These are phyloP conservation scores for Chrysoperla carnea DNA, from an alignment of 1,140 invertebrate genomes.

Conservation along the genomic window DNA sequence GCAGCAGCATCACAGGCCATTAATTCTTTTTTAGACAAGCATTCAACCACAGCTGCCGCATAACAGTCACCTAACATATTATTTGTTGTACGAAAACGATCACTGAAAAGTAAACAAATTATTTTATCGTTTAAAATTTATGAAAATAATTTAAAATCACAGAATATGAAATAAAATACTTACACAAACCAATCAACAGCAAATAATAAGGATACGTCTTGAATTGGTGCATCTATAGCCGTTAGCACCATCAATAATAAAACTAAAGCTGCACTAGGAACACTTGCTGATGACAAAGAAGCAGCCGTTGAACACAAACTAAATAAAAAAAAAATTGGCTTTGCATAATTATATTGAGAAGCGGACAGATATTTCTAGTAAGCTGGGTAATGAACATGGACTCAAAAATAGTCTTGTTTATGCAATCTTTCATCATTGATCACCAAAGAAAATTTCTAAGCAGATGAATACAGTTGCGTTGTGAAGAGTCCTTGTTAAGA, in stretches of 20 bases:
- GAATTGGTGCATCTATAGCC: slow-evolving; percentile 63
- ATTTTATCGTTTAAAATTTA: too few species aligned
- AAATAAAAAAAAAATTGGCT: too few species aligned
- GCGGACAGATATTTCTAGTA: too few species aligned
- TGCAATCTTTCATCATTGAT: too few species aligned
- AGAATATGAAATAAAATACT: slow-evolving; percentile 24
- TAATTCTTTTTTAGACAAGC: slow-evolving; percentile 63
- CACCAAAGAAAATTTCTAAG: too few species aligned
- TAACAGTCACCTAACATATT: slow-evolving; percentile 82
- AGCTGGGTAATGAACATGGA: too few species aligned
- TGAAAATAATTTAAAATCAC: too few species aligned
- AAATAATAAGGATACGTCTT: slow-evolving; percentile 70
- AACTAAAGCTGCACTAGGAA: slow-evolving; percentile 83
- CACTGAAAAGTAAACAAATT: slow-evolving; percentile 32
- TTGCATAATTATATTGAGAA: too few species aligned
- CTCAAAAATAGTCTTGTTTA: too few species aligned
- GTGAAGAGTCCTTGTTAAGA: too few species aligned
- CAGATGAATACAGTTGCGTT: too few species aligned
- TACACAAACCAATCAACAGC: slow-evolving; percentile 85
- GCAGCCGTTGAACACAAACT: slow-evolving; percentile 81
- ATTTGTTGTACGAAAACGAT: slow-evolving; percentile 71
- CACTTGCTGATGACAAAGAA: slow-evolving; percentile 81
- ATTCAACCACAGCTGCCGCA: slow-evolving; percentile 68
- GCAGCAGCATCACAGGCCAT: slow-evolving; percentile 49
- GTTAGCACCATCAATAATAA: slow-evolving; percentile 70